These are phyloP conservation scores for Acanthis flammea DNA, from an alignment of 2,797 vertebrate genomes.

Conservation along the genomic window DNA sequence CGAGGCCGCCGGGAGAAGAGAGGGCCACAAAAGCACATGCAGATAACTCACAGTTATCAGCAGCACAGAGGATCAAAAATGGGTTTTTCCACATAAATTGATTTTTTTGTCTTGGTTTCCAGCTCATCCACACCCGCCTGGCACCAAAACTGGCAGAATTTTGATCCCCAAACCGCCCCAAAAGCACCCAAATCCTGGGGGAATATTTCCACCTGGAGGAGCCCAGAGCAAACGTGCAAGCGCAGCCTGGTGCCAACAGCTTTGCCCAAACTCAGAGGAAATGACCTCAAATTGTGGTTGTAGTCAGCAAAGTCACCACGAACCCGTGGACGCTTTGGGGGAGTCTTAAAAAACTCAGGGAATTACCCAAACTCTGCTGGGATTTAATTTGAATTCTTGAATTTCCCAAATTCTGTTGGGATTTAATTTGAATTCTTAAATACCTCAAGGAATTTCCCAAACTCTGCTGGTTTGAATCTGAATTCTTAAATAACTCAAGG, in stretches of 20 bases:
- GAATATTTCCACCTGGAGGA: no score
- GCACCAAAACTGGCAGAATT: accelerated
- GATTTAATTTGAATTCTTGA: no score
- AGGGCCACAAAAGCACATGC: neutral
- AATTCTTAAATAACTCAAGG: no score
- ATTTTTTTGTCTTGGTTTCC: neutral
- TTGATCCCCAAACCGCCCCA: neutral
- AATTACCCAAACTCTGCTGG: no score
- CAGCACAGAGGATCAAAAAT: neutral
- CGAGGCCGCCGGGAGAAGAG: neutral
- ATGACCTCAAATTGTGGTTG: conserved; percentile 35
- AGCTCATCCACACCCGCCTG: neutral
- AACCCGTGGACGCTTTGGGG: accelerated
- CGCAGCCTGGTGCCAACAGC: no score
- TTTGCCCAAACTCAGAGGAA: neutral
- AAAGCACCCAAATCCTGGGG: neutral
- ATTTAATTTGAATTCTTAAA: no score
- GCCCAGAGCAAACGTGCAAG: neutral
- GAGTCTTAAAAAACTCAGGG: no score
- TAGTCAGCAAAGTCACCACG: neutral
- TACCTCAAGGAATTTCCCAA: no score
- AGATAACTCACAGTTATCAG: accelerated
- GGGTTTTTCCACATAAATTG: accelerated
- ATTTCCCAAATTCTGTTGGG: no score
- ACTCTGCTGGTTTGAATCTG: no score